These are phyloP conservation scores for Cyclina sinensis DNA, from an alignment of 1,140 invertebrate genomes.

Conservation along the genomic window DNA sequence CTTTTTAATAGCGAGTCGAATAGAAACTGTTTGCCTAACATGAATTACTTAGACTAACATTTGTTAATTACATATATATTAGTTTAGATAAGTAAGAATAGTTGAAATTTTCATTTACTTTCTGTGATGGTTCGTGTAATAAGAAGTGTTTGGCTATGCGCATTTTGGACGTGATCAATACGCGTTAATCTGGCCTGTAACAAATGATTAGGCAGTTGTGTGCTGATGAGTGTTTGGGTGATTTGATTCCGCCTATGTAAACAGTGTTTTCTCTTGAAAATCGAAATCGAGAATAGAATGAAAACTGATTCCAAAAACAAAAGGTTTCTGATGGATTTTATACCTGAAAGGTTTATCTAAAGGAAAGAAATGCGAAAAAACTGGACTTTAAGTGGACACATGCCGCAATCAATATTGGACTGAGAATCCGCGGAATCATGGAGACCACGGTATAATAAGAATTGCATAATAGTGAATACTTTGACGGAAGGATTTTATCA, in stretches of 20 bases:
- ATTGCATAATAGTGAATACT: background rate
- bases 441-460: background rate
- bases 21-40: no score
- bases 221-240: constrained; percentile 15
- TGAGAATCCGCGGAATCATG: background rate
- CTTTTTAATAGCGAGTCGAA: no score
- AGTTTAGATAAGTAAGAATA: constrained; percentile 23
- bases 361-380: background rate
- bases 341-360: background rate
- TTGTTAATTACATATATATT: constrained; percentile 1
- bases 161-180: constrained; percentile 41
- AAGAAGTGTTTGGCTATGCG: constrained; percentile 61
- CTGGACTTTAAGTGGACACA: background rate
- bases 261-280: constrained; percentile 60
- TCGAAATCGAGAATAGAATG: no score
- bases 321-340: background rate
- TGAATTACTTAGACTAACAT: no score
- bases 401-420: background rate
- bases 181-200: constrained; percentile 10
- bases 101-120: constrained; percentile 28
- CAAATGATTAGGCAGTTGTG: constrained; percentile 9
- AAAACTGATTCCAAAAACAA: background rate
- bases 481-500: background rate
- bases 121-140: constrained; percentile 53
- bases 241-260: constrained; percentile 47